Evolutionary conservation across 2,113 vertebrate species (phyloP).

Genomic region (Brachyhypopomus occidentalis): DNA sequence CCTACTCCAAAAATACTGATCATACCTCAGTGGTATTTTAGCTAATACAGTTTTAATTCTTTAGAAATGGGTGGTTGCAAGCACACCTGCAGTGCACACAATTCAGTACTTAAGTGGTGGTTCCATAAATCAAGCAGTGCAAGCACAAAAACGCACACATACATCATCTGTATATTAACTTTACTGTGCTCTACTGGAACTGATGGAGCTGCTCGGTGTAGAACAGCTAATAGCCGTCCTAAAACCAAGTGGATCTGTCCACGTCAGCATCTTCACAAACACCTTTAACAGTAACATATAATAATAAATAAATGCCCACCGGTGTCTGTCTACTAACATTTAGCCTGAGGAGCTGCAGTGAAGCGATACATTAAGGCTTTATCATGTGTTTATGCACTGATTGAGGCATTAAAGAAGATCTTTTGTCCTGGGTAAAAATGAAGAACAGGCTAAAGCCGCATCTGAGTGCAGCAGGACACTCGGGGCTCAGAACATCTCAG

Average conservation of each 20-base stretch:
- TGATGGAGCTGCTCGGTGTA: background rate
- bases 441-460: no score
- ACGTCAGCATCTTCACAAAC: slow-evolving; percentile 9
- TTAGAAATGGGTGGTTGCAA: background rate
- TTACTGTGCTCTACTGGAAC: background rate
- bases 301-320: no score
- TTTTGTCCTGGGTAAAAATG: no score
- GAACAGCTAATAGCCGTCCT: background rate
- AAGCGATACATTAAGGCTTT: background rate
- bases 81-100: background rate
- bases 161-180: background rate
- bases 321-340: no score
- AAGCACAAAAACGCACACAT: background rate
- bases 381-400: background rate
- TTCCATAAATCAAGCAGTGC: background rate
- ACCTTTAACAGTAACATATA: background rate
- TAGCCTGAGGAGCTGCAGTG: background rate
- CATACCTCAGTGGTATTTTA: background rate
- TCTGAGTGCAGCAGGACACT: slow-evolving; percentile 1
- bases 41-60: background rate
- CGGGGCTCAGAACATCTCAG: background rate
- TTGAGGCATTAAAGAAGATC: no score
- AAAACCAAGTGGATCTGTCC: slow-evolving; percentile 17
- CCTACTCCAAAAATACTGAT: slow-evolving; percentile 11
- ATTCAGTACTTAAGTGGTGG: background rate